These are phyloP conservation scores for Parnassius orleans DNA, from an alignment of 2,888 invertebrate genomes.

Conservation along the genomic window DNA sequence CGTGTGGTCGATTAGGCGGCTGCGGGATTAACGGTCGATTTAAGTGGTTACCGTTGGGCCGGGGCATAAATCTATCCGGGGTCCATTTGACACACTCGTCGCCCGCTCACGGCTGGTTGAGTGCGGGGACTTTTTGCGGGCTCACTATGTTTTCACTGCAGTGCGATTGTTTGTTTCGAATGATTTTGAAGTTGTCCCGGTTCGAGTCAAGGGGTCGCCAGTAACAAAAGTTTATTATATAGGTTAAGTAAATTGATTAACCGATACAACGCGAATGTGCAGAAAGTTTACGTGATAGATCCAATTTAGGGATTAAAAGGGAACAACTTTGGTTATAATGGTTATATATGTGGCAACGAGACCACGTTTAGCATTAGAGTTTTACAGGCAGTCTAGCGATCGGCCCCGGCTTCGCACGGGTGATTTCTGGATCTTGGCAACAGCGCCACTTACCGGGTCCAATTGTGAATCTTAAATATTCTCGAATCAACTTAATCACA, in stretches of 20 bases:
- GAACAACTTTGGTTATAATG: too few species aligned
- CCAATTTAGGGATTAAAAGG: too few species aligned
- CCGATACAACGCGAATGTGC: background rate
- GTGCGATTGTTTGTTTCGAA: background rate
- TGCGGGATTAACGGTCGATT: conserved; percentile 34
- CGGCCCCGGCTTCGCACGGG: too few species aligned
- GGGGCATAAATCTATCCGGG: conserved; percentile 43
- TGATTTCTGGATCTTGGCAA: too few species aligned
- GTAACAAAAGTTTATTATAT: background rate
- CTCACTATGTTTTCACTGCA: background rate
- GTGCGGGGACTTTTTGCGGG: background rate
- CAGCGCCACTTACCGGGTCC: too few species aligned
- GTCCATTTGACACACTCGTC: conserved; percentile 44
- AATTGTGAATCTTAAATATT: too few species aligned
- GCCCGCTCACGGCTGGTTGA: conserved; percentile 27
- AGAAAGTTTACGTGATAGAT: too few species aligned
- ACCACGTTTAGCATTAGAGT: too few species aligned
- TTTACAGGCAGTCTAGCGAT: too few species aligned
- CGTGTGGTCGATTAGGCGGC: conserved; percentile 19
- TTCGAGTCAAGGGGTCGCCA: background rate
- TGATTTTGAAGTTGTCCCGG: background rate
- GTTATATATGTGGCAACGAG: too few species aligned
- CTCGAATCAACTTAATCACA: too few species aligned
- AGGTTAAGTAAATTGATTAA: background rate
- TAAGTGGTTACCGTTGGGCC: conserved; percentile 37